Percentiles rank a stretch among this genome's conserved stretches.
Evolutionary conservation across 1,140 invertebrate genomes (phyloP).

Genomic region (Augochlora pura): DNA sequence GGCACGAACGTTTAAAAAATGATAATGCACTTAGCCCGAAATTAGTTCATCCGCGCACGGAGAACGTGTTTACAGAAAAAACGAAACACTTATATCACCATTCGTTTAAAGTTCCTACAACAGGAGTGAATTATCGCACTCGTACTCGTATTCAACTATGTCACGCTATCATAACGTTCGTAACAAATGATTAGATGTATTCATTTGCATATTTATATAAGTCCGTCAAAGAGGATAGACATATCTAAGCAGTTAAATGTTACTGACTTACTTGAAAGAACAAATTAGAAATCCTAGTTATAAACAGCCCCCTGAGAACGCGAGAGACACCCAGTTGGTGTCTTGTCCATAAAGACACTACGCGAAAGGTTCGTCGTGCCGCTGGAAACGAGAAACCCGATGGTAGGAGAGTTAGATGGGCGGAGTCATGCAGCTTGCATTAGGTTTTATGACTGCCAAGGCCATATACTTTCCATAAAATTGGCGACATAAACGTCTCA

Average conservation of each 20-base stretch:
- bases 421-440: slow-evolving; percentile 30
- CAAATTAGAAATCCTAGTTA: not conserved
- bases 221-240: too few relatives aligned
- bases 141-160: too few relatives aligned
- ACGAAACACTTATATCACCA: too few relatives aligned
- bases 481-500: slow-evolving; percentile 21
- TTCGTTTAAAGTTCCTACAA: too few relatives aligned
- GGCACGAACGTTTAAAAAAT: too few relatives aligned
- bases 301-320: not conserved
- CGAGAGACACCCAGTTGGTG: not conserved
- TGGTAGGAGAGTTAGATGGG: slow-evolving; percentile 17
- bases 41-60: too few relatives aligned
- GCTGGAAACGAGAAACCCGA: slow-evolving; percentile 18
- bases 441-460: slow-evolving; percentile 46
- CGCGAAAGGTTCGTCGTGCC: slow-evolving; percentile 24
- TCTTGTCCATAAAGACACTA: slow-evolving; percentile 19
- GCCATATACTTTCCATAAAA: slow-evolving; percentile 52
- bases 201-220: too few relatives aligned
- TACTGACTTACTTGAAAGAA: not conserved
- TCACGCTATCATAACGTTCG: too few relatives aligned
- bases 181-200: too few relatives aligned
- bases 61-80: too few relatives aligned
- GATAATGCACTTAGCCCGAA: not conserved
- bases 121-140: too few relatives aligned
- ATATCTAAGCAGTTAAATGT: too few relatives aligned